Percentiles rank a stretch among this genome's conserved stretches.
Conservation (phyloP, 1,140 invertebrate genomes). For the Camponotus vicinus region DNA sequence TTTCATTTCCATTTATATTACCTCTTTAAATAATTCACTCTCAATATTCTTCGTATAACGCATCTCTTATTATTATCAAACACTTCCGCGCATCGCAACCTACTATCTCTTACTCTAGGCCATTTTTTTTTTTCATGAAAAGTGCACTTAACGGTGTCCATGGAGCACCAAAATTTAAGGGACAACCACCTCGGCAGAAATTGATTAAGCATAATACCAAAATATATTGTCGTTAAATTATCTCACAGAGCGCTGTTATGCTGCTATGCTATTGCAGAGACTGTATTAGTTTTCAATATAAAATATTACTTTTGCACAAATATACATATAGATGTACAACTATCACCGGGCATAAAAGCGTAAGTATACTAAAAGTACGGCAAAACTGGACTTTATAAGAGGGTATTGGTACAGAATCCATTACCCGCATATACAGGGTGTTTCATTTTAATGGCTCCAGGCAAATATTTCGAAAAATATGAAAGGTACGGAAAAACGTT, state of each 20-base stretch:
- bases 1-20: conserved; percentile 81
- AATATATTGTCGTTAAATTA: conserved; percentile 73
- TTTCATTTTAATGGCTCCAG: too few relatives aligned
- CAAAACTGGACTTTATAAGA: conserved; percentile 82
- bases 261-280: neutral
- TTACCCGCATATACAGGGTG: neutral
- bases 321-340: conserved; percentile 75
- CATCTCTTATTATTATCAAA: conserved; percentile 79
- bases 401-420: conserved; percentile 64
- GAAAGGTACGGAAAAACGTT: too few relatives aligned
- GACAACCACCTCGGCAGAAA: conserved; percentile 84
- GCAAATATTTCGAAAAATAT: too few relatives aligned
- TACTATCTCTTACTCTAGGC: conserved; percentile 83
- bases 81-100: conserved; percentile 71
- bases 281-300: conserved; percentile 70
- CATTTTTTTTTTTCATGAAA: conserved; percentile 83
- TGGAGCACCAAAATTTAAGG: conserved; percentile 83
- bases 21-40: conserved; percentile 84
- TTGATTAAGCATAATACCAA: conserved; percentile 81
- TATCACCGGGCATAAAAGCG: conserved; percentile 82
- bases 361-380: conserved; percentile 83
- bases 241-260: neutral
- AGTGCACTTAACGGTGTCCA: conserved; percentile 86
- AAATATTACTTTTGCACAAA: conserved; percentile 64
- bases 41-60: conserved; percentile 80